Base-by-base conservation (phyloP, 2,888 invertebrate species). In the Erebia ligea region DNA sequence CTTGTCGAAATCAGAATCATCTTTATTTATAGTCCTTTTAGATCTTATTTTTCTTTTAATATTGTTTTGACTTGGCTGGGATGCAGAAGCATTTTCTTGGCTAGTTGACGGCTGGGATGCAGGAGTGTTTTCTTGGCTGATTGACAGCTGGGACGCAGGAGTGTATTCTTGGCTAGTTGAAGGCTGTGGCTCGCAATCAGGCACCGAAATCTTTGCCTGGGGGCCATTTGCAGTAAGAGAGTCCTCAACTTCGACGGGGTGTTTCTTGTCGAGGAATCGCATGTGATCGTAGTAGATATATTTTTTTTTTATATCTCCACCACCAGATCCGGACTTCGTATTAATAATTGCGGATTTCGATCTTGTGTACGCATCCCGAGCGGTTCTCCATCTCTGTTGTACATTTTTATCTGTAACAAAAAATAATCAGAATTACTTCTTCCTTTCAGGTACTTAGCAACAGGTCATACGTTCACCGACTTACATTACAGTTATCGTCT, bases 401-500 rank as follows among this genome's bases (percentile, higher is more conserved):
- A 78, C 57, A n/a, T 72, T 68, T 76, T 77, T 77, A 67, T 50
- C 76, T 77, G 76, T 66, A 77, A 76, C 59, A 73, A 76, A 70
- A 73, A 68, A 72, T 9, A 42, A 75, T 59, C 48, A 52, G 54
- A 69, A 45, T 63, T 68, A 42, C 64, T 68, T 70, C 72, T 75
- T 73, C 57, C 71, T 81, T 80, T 75, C 71, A 82, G 81, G 73
- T 81, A 75, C 73, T 67, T 82, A 52, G 78, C 79, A 48, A 82
- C 79, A 58, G 80, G 81, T 17, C 76, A 76, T 40, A 78, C 79
- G 59, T 81, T 75, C 73, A 77, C 78, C 68, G 79, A 81, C 67
- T 72, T 86, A 62, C 78, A 80, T 13, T 81, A 80, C 74, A 73
- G 72, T 64, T 86, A 77, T 74, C 76, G 82, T 70, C 67, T 86